These are phyloP conservation scores for Eubucco bourcierii DNA, from an alignment of 2,113 vertebrate genomes.

Conservation along the genomic window DNA sequence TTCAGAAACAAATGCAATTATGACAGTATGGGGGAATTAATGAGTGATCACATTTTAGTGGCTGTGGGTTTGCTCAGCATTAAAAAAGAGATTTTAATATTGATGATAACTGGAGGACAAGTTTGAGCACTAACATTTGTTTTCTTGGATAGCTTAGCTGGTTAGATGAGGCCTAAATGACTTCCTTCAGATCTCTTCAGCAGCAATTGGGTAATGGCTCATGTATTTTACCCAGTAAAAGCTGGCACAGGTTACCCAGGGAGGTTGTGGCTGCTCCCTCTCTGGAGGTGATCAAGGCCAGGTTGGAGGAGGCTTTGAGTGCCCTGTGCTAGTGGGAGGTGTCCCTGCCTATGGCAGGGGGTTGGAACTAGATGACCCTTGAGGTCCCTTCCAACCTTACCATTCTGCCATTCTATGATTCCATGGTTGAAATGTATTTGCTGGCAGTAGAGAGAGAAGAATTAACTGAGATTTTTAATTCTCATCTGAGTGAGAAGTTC, in stretches of 20 bases:
- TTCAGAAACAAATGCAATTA: background rate
- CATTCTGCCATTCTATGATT: too few species aligned
- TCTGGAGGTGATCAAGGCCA: too few species aligned
- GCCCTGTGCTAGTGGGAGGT: too few species aligned
- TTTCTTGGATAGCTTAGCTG: background rate
- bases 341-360: too few species aligned
- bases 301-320: too few species aligned
- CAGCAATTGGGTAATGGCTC: background rate
- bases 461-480: background rate
- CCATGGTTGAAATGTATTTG: background rate
- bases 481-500: background rate
- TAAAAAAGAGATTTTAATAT: background rate
- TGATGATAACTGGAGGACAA: background rate
- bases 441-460: background rate
- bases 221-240: background rate
- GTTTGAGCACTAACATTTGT: background rate
- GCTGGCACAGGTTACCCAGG: background rate
- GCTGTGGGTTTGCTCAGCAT: background rate
- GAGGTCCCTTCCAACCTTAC: too few species aligned
- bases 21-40: background rate
- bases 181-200: background rate
- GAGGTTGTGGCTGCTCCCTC: too few species aligned
- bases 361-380: too few species aligned
- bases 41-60: background rate
- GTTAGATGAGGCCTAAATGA: background rate